These are phyloP conservation scores for Drosophila tristis DNA, from an alignment of 1,140 invertebrate genomes.

Conservation along the genomic window DNA sequence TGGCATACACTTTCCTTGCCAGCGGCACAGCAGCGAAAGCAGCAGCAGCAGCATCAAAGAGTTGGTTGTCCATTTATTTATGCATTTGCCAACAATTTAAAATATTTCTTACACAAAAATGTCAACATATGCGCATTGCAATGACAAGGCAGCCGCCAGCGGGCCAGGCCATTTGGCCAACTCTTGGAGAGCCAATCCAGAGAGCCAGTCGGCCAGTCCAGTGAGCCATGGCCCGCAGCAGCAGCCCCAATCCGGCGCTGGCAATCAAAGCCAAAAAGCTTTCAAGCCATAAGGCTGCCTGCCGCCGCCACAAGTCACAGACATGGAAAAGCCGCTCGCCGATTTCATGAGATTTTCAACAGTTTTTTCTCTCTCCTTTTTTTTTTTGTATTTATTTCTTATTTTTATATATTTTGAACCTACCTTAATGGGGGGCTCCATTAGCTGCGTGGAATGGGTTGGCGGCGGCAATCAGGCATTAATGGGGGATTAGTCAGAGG, in stretches of 20 bases:
- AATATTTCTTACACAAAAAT: slow-evolving; percentile 71
- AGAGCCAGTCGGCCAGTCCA: slow-evolving; percentile 36
- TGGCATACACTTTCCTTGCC: slow-evolving; percentile 68
- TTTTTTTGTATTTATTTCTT: slow-evolving; percentile 41
- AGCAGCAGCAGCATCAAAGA: neutral
- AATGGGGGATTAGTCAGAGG: too few relatives aligned
- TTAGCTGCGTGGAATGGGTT: slow-evolving; percentile 5
- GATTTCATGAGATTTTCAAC: slow-evolving; percentile 72
- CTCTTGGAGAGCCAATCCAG: slow-evolving; percentile 18
- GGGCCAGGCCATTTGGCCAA: slow-evolving; percentile 1
- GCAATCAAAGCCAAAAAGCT: slow-evolving; percentile 71
- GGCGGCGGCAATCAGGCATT: too few relatives aligned
- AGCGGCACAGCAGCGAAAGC: slow-evolving; percentile 39
- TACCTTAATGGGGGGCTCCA: neutral
- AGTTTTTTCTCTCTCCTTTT: slow-evolving; percentile 35
- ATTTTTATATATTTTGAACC: slow-evolving; percentile 32
- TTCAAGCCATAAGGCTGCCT: slow-evolving; percentile 67
- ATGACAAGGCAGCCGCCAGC: slow-evolving; percentile 56
- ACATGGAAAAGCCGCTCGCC: slow-evolving; percentile 67
- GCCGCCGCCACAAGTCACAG: slow-evolving; percentile 48
- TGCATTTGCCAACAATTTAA: slow-evolving; percentile 74
- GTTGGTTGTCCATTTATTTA: slow-evolving; percentile 31
- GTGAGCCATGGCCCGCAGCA: slow-evolving; percentile 61
- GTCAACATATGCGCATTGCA: slow-evolving; percentile 77
- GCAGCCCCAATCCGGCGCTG: slow-evolving; percentile 27